Percentiles rank a stretch among this genome's conserved stretches.
Conservation (phyloP, 2,113 vertebrate genomes). For the Myiozetetes cayanensis region DNA sequence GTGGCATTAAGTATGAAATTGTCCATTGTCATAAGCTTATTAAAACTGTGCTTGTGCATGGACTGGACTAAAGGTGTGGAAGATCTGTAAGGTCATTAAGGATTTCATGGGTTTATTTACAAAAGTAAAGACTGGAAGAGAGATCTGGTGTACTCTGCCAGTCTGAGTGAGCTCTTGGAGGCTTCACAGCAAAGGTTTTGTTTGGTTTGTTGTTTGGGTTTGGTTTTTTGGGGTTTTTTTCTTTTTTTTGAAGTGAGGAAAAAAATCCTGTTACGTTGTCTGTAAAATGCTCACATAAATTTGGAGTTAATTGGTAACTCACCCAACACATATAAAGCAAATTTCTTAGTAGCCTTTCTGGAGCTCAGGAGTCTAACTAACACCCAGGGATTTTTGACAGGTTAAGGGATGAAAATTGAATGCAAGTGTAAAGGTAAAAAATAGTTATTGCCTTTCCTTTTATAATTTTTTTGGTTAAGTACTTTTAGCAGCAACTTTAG, state of each 20-base stretch:
- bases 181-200: background rate
- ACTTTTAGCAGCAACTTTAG: background rate
- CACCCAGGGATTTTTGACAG: background rate
- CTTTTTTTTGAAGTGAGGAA: background rate
- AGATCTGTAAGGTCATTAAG: background rate
- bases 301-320: background rate
- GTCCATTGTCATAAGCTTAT: background rate
- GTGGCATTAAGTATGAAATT: background rate
- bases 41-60: background rate
- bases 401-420: background rate
- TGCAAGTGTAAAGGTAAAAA: background rate
- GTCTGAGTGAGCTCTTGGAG: background rate
- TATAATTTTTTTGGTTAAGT: background rate
- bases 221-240: background rate
- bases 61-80: background rate
- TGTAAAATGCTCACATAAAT: background rate
- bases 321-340: background rate
- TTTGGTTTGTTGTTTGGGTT: background rate
- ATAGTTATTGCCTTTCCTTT: background rate
- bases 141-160: background rate
- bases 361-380: background rate
- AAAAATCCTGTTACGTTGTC: no score
- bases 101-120: background rate
- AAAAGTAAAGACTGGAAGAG: background rate
- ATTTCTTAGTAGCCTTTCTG: background rate